These are phyloP conservation scores for Poecilia gillii DNA, from an alignment of 2,797 vertebrate species.

Conservation along the genomic window DNA sequence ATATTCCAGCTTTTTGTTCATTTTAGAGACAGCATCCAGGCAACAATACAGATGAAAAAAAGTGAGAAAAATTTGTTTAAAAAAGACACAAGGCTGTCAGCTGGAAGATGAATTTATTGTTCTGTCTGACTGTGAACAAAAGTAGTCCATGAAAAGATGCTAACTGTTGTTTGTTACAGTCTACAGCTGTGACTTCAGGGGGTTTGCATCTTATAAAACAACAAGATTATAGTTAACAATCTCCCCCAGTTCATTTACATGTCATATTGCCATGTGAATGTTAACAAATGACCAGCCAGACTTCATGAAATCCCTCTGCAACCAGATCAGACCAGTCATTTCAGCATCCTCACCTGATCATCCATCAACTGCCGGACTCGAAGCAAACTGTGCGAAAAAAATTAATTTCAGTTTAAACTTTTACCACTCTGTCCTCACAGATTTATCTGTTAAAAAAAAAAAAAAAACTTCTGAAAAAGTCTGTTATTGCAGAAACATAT, in stretches of 20 bases:
- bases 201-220: constrained; percentile 35
- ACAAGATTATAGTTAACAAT: constrained; percentile 39
- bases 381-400: neutral
- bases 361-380: constrained; percentile 3
- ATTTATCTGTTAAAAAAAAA: neutral
- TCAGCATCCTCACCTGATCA: constrained; percentile 15
- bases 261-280: constrained; percentile 35
- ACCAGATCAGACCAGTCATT: constrained; percentile 23
- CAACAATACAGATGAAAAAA: constrained; percentile 3
- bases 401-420: neutral
- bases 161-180: constrained; percentile 57
- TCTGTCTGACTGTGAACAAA: constrained; percentile 48
- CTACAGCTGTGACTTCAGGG: constrained; percentile 51
- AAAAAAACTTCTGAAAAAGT: neutral
- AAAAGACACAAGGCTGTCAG: constrained; percentile 28
- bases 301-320: constrained; percentile 41
- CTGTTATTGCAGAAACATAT: neutral
- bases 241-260: constrained; percentile 31
- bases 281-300: constrained; percentile 59
- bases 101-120: constrained; percentile 28
- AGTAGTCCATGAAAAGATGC: constrained; percentile 51
- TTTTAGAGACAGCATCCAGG: constrained; percentile 1
- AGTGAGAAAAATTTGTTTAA: constrained; percentile 13
- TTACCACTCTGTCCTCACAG: neutral
- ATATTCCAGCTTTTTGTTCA: neutral